phyloP scores from a whole-genome alignment of 2,797 vertebrate genomes.

The Chiroxiphia lanceolata region DNA sequence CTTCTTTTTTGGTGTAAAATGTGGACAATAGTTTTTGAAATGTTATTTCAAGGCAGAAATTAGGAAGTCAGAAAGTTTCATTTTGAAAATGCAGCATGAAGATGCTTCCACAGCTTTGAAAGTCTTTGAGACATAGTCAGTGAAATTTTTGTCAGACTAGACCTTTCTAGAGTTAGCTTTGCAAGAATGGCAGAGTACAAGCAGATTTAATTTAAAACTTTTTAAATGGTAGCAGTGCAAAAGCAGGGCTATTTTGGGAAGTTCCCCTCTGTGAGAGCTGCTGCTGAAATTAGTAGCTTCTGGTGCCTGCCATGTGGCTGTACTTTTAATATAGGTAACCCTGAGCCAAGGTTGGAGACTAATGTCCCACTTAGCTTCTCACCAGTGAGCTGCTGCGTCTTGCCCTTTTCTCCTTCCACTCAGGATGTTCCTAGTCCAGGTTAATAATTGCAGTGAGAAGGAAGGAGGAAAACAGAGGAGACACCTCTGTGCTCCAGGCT shows the following conservation, averaged over 20 bases:
- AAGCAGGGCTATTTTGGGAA: conserved; percentile 2
- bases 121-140: neutral
- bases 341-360: conserved; percentile 2
- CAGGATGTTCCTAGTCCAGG: neutral
- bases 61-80: neutral
- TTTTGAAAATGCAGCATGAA: neutral
- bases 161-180: neutral
- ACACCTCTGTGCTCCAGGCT: neutral
- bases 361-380: neutral
- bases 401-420: neutral
- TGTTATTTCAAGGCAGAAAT: neutral
- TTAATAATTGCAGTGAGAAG: neutral
- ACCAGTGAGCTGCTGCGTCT: neutral
- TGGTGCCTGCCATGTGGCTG: neutral
- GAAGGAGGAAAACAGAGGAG: neutral
- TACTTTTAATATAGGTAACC: neutral
- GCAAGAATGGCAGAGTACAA: neutral
- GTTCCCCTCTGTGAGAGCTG: conserved; percentile 4
- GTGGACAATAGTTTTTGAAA: neutral
- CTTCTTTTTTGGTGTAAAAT: neutral
- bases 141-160: neutral
- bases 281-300: neutral
- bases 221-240: neutral
- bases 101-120: neutral
- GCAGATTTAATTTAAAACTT: neutral